Evolutionary conservation across 2,888 invertebrate species (phyloP).

Genomic region (Coenonympha glycerion): DNA sequence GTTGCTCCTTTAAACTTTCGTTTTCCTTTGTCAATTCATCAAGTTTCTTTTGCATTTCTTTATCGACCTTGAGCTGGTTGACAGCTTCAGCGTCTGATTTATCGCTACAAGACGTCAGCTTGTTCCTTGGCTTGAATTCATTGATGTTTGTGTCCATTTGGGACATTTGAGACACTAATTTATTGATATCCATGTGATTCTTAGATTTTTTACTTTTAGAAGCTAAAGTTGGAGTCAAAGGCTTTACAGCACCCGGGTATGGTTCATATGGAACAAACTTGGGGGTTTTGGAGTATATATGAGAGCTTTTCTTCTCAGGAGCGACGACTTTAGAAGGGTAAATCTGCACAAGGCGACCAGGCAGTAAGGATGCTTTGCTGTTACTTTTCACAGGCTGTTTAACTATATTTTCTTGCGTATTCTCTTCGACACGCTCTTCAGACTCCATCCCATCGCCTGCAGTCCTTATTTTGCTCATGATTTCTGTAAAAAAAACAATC

Average conservation of each 20-base stretch:
- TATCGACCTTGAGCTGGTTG: constrained; percentile 54
- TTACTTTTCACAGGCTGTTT: constrained; percentile 26
- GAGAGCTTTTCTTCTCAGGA: constrained; percentile 72
- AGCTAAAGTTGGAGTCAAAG: constrained; percentile 78
- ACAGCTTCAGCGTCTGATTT: constrained; percentile 41
- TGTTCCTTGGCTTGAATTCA: constrained; percentile 73
- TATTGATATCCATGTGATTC: constrained; percentile 80
- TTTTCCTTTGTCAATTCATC: constrained; percentile 80
- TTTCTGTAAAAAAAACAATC: constrained; percentile 50
- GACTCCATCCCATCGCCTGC: constrained; percentile 89
- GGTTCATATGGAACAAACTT: constrained; percentile 93
- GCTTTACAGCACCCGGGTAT: constrained; percentile 88
- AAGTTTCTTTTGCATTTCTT: constrained; percentile 77
- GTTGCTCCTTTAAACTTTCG: constrained; percentile 83
- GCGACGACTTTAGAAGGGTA: constrained; percentile 78
- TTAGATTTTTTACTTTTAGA: constrained; percentile 57
- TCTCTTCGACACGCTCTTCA: constrained; percentile 49
- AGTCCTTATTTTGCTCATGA: constrained; percentile 73
- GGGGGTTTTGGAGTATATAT: constrained; percentile 79
- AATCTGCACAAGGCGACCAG: constrained; percentile 58
- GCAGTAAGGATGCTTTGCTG: constrained; percentile 28
- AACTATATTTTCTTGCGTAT: constrained; percentile 27
- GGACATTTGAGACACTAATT: constrained; percentile 82
- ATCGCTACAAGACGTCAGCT: constrained; percentile 52
- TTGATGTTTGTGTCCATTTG: constrained; percentile 79